Base-by-base conservation (phyloP, 2,113 vertebrate species). In the Actenoides lindsayi region DNA sequence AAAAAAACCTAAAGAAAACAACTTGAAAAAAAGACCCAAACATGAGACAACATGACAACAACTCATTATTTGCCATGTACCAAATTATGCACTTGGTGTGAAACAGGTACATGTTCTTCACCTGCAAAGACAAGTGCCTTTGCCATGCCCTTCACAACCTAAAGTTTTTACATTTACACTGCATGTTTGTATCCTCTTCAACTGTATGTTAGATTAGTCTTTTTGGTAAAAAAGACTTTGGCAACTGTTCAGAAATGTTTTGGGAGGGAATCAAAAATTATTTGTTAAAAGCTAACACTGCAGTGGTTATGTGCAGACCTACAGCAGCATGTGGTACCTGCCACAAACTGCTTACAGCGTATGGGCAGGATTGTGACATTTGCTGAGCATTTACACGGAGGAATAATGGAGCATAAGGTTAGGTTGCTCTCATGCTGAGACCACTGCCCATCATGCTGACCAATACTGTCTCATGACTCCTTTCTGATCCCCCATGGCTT, bases 391-490 rank as follows among this genome's bases (percentile, higher is more conserved):
- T 95, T 92, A 82, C 95, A 81, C 76, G 53, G 81, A 87, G 83
- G 95, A 89, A 96, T 89, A 89, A 92, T 44, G 65, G 73, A 95
- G 77, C 92, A 96, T 93, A 96, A 96, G 92, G 90, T 92, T 92
- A 92, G 64, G 80, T 64, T 95, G 77, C 65, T 85, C 35, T 89
- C 96, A 64, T 76, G 94, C 96, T 94, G 94, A 89, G 93, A 91
- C 77, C 87, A 65, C 74, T 95, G 93, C 81, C 95, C 87, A 91
- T 95, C 89, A 89, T 53, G 73, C 96, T 94, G 93, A 87, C 91
- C 96, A 94, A 1, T 65, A 62, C 48, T 37, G 70, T 94, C 94
- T 76, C 57, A 37, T 53, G 81, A 30, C 37, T 95, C 56, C 54
- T 81, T 75, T 78, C 56, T 91, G 81, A 89, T 95, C 87, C 87